Evolutionary conservation across 2,797 vertebrate species (phyloP), one percentile per base, ranked within the genome.

Genomic region (Fistularia tabacaria): DNA sequence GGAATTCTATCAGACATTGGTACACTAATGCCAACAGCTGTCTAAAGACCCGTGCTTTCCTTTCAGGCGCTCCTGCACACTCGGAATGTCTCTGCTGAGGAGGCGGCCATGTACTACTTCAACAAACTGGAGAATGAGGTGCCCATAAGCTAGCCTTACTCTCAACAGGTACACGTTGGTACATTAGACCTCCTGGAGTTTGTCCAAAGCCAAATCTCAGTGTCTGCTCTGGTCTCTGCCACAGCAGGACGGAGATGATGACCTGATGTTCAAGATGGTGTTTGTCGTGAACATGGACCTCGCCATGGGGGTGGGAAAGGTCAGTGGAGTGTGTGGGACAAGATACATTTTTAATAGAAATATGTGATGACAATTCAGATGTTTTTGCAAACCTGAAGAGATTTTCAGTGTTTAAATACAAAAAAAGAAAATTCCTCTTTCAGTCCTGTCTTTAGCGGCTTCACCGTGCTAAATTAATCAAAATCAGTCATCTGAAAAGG

Each of bases 61-160:
- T 13, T 81, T 8, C 75, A 94, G 92, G 92, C 92, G 3, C 89
- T 94, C 60, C 81, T 92, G 59, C 89, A 92, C 64, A 94, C 92
- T 40, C 84, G 89, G 70, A 93, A 93, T 42, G 89, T 91, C 51
- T 93, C 92, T 49, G 92, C 91, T 1, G 92, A 93, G 66, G 91
- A 92, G 73, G 93, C 93, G 39, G 92, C 92, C 54, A 92, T 93
- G 90, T 93, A 92, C 81, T 93, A 94, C 84, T 94, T 93, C 84
- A 90, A 92, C 88, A 92, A 92, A 74, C 85, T 93, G 82, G 91
- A 93, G 81, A 91, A 92, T 77, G 92, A 93, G 91, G 91, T 92
- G 80, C 81, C 78, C 68, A 80, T 83, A 84, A 84, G 79, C 38
- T 86, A 87, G 77, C 79, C 83, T 87, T 83, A 84, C 83, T 87